Conservation (phyloP, 2,888 invertebrate species). For the Embidobia sp. region DNA sequence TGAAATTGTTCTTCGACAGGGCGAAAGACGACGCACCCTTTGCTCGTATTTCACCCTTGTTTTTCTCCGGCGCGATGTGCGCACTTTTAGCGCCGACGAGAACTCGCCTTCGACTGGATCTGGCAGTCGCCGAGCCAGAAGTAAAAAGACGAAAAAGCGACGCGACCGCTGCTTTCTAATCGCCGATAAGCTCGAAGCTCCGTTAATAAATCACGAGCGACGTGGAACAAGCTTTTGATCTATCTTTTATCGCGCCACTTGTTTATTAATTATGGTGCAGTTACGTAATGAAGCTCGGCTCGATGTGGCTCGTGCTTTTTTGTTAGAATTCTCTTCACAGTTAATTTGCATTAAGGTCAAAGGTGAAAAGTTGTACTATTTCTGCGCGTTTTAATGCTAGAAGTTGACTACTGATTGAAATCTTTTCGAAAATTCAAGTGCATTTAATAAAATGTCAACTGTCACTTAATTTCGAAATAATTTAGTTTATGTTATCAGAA, state of each 20-base stretch:
- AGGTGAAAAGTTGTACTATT: too few species aligned
- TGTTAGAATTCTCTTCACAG: too few species aligned
- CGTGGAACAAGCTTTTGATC: constrained; percentile 50
- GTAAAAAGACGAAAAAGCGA: constrained; percentile 13
- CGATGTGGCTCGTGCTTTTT: too few species aligned
- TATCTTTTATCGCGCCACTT: constrained; percentile 74
- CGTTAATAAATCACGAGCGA: constrained; percentile 72
- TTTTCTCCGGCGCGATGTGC: constrained; percentile 70
- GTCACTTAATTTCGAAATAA: too few species aligned
- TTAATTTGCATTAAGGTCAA: too few species aligned
- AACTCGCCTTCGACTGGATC: constrained; percentile 52
- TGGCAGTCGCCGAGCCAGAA: constrained; percentile 15
- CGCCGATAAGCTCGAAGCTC: constrained; percentile 39
- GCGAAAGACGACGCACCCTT: constrained; percentile 67
- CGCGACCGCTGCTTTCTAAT: constrained; percentile 44
- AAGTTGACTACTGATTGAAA: too few species aligned
- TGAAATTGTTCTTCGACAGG: constrained; percentile 73
- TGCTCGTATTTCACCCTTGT: constrained; percentile 79
- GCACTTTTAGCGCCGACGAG: constrained; percentile 72
- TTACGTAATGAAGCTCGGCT: neutral
- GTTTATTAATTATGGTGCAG: constrained; percentile 73
- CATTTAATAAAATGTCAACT: too few species aligned
- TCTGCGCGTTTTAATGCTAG: too few species aligned
- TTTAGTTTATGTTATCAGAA: too few species aligned
- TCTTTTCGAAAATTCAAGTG: too few species aligned